phyloP scores from a whole-genome alignment of 2,113 vertebrate genomes.

The Stegostoma tigrinum region DNA sequence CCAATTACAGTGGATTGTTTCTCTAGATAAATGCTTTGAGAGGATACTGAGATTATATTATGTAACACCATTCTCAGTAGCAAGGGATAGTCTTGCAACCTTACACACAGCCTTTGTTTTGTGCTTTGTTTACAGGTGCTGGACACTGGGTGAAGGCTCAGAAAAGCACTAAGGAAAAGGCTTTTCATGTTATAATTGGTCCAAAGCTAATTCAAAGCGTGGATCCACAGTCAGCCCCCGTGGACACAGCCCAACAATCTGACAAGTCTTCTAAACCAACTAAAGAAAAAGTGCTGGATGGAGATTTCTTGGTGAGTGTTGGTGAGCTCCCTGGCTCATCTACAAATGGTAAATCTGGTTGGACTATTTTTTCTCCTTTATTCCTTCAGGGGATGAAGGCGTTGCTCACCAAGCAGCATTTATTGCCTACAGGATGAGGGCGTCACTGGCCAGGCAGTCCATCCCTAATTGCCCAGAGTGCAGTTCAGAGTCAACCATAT shows the following conservation, averaged over 20 bases:
- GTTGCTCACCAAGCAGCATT: too few relatives aligned
- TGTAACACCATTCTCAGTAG: neutral
- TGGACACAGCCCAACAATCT: neutral
- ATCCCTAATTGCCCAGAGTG: too few relatives aligned
- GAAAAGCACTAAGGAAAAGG: constrained; percentile 46
- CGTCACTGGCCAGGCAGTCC: too few relatives aligned
- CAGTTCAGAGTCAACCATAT: too few relatives aligned
- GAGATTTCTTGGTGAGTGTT: constrained; percentile 54
- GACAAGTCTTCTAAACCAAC: neutral
- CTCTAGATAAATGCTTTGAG: too few relatives aligned
- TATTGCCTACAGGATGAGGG: too few relatives aligned
- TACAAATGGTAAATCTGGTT: neutral
- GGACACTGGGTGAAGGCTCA: constrained; percentile 58
- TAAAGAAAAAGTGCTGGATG: constrained; percentile 49
- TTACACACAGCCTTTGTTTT: neutral
- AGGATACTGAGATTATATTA: neutral
- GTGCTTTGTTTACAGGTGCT: constrained; percentile 46
- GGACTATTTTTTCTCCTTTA: neutral
- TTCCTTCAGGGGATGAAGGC: too few relatives aligned
- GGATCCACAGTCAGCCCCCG: neutral
- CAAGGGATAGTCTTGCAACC: neutral
- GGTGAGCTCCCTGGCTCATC: neutral
- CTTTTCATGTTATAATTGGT: constrained; percentile 28
- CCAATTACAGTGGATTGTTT: too few relatives aligned
- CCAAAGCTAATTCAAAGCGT: neutral